Conservation (phyloP, 2,113 vertebrate species). For the Oenanthe oenanthe region DNA sequence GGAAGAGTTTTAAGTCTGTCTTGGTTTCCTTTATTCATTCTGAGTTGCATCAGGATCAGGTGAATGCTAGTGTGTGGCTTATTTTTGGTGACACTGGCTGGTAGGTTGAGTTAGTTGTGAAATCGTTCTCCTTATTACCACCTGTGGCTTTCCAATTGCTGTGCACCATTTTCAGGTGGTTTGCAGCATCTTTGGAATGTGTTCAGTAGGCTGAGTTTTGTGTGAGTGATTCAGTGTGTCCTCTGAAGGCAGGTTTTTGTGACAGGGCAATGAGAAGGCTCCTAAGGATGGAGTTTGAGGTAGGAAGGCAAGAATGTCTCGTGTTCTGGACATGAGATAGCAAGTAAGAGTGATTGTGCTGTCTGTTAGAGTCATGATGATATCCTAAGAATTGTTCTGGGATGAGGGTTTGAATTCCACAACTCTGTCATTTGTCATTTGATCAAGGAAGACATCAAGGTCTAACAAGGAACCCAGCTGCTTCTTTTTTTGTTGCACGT, state of each 20-base stretch:
- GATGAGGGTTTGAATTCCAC: not conserved
- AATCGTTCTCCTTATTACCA: fast-evolving
- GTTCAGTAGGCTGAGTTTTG: not conserved
- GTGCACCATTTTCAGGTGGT: not conserved
- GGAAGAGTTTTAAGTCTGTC: not conserved
- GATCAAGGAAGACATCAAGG: not conserved
- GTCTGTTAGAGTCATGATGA: not conserved
- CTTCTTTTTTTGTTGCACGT: not conserved
- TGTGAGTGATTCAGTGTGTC: not conserved
- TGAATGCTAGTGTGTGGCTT: not conserved
- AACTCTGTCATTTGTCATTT: not conserved
- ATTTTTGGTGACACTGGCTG: not conserved
- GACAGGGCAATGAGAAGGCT: not conserved
- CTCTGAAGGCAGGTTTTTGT: not conserved
- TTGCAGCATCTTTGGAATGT: not conserved
- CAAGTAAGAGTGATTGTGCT: not conserved
- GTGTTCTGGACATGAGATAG: not conserved
- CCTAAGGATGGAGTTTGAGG: not conserved
- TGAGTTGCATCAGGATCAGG: not conserved
- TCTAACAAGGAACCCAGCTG: not conserved
- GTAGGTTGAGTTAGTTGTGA: not conserved
- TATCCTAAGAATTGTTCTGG: not conserved
- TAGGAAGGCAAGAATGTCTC: not conserved
- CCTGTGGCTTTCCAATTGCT: not conserved
- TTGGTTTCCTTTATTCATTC: not conserved